A percentile compares a stretch with the other conserved stretches of the same genome.
Conservation (phyloP, 2,113 vertebrate genomes). For the Periophthalmodon schlosseri region DNA sequence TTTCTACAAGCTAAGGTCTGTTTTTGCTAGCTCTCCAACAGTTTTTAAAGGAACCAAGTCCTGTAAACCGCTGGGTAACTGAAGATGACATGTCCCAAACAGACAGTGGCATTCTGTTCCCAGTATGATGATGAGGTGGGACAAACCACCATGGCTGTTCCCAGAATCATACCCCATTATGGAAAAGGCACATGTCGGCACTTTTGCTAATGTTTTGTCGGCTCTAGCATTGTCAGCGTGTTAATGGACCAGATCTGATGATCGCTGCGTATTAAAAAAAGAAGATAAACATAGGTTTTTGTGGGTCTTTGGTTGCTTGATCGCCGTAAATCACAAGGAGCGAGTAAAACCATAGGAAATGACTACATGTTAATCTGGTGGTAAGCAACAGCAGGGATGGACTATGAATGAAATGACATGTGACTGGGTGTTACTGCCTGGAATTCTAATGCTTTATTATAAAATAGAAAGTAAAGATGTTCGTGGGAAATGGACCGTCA, state of each 20-base stretch:
- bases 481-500: background rate
- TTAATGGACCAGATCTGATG: constrained; percentile 1
- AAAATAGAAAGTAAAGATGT: background rate
- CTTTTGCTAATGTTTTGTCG: background rate
- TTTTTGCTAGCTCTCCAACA: constrained; percentile 36
- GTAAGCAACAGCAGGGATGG: constrained; percentile 18
- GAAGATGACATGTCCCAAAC: constrained; percentile 53
- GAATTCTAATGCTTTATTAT: background rate
- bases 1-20: constrained; percentile 22
- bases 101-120: constrained; percentile 37
- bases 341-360: constrained; percentile 20
- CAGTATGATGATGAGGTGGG: constrained; percentile 47
- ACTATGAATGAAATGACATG: constrained; percentile 50
- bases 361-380: constrained; percentile 33
- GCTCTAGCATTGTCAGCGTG: background rate
- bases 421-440: constrained; percentile 41
- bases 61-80: constrained; percentile 44
- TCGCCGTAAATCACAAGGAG: constrained; percentile 34
- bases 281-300: constrained; percentile 24
- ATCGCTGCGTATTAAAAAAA: background rate
- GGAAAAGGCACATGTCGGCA: constrained; percentile 3
- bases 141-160: constrained; percentile 45
- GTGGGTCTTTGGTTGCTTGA: constrained; percentile 28
- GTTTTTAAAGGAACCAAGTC: constrained; percentile 44
- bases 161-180: constrained; percentile 37